Evolutionary conservation across 30 jellyfish, hydroid and myxozoan genomes (phyloP), one percentile per base, ranked within the genome.

Genomic region (Calvadosia cruxmelitensis): DNA sequence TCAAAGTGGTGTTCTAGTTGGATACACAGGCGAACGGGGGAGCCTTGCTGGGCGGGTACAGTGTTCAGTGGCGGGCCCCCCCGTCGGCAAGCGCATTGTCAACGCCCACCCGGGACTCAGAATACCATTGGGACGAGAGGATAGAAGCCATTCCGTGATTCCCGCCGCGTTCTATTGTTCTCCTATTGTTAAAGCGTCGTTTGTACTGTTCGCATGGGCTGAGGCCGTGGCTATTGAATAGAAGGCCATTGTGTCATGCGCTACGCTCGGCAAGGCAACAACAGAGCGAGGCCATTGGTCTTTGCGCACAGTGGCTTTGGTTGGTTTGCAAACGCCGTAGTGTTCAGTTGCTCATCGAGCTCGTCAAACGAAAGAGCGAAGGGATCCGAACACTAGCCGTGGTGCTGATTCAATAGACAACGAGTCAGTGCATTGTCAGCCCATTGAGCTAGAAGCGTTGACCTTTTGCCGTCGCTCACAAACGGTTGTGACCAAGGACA

Each of bases 401-500:
- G 10, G 15, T 42, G 57, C 20, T 42, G 20, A 42, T 42, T 42
- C 57, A 5, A 42, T 42, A 42, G 57, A 5, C 57, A 20, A 42
- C 57, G 10, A 42, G 15, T 42, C 15, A 20, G 57, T 10, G 15
- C 20, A 42, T 42, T 42, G 57, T 42, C 57, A 42, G 10, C 20
- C 57, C 57, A 42, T 42, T 42, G 15, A 42, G 57, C 10, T 42
- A 79, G 92, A 50, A 79, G 65, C 70, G 92, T 70, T 79, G 92
- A 79, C 92, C 92, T 79, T 79, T 79, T 79, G 92, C 82, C 71
- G 71, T 79, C 92, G 61, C 49, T 68, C 66, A 79, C 92, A 79
- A 79, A 70, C 92, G 83, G 52, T 53, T 64, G 52, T 68, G 92
- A 72, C 65, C 65, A 77, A 79, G 52, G 81, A 79, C 34, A 70